These are phyloP conservation scores for Morone chrysops DNA, from an alignment of 2,113 vertebrate species.

Conservation along the genomic window DNA sequence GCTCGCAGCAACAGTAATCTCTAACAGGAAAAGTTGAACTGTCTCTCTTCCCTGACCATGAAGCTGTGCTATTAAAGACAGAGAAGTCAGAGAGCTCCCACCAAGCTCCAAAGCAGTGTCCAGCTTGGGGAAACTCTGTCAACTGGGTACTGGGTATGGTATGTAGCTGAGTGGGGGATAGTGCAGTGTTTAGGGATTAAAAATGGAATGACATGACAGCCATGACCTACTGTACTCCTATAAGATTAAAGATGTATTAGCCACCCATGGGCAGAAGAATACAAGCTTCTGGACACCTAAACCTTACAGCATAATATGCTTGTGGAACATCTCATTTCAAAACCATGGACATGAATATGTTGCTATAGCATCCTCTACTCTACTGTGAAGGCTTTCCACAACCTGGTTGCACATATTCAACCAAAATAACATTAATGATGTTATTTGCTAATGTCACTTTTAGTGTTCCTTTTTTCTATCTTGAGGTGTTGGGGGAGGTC, in stretches of 20 bases:
- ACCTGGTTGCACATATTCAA: neutral
- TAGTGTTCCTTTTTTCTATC: neutral
- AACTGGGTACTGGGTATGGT: neutral
- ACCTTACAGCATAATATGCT: neutral
- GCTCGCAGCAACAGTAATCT: neutral
- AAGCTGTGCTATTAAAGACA: neutral
- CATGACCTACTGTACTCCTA: neutral
- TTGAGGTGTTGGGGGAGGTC: neutral
- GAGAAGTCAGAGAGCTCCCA: slow-evolving; percentile 22
- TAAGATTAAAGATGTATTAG: neutral
- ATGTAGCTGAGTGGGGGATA: neutral
- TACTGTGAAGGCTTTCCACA: neutral
- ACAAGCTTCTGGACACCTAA: neutral
- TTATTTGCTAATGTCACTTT: too few species aligned
- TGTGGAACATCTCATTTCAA: neutral
- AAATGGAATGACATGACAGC: neutral
- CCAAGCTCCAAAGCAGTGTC: neutral
- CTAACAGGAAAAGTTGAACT: neutral
- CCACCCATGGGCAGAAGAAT: neutral
- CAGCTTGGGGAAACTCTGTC: neutral
- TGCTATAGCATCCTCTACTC: too few species aligned
- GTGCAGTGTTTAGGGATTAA: slow-evolving; percentile 6
- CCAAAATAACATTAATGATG: neutral
- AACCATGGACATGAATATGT: neutral
- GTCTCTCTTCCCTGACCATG: neutral